phyloP scores from a whole-genome alignment of 1,140 invertebrate species.

The Cataglyphis hispanica region DNA sequence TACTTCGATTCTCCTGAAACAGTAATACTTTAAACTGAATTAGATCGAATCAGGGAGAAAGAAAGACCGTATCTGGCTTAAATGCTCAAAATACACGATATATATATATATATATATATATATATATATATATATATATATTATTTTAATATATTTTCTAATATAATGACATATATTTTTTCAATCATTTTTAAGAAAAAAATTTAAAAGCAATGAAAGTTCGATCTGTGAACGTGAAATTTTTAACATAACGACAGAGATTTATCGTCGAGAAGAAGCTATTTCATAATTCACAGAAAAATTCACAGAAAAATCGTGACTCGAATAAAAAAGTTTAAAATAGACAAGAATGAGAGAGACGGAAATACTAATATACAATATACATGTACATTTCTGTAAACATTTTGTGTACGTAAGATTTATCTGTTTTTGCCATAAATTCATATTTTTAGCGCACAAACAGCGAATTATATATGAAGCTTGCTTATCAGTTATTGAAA shows the following conservation, averaged over 20 bases:
- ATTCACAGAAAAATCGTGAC: background rate
- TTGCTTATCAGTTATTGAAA: slow-evolving; percentile 13
- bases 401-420: slow-evolving; percentile 14
- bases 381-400: background rate
- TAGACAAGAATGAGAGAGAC: background rate
- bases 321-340: background rate
- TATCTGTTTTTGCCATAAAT: slow-evolving; percentile 20
- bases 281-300: background rate
- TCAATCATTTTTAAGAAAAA: background rate
- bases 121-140: no score
- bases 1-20: slow-evolving; percentile 3
- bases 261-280: slow-evolving; percentile 32
- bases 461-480: slow-evolving; percentile 13
- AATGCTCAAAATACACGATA: background rate
- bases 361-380: background rate
- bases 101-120: no score
- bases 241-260: slow-evolving; percentile 8
- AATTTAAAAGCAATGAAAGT: background rate
- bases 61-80: background rate
- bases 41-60: slow-evolving; percentile 10
- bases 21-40: slow-evolving; percentile 11
- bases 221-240: background rate
- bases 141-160: background rate
- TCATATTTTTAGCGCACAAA: slow-evolving; percentile 13
- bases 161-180: background rate